Percentiles rank a stretch among this genome's conserved stretches.
Conservation (phyloP, 2,113 vertebrate species). For the Otis tarda region DNA sequence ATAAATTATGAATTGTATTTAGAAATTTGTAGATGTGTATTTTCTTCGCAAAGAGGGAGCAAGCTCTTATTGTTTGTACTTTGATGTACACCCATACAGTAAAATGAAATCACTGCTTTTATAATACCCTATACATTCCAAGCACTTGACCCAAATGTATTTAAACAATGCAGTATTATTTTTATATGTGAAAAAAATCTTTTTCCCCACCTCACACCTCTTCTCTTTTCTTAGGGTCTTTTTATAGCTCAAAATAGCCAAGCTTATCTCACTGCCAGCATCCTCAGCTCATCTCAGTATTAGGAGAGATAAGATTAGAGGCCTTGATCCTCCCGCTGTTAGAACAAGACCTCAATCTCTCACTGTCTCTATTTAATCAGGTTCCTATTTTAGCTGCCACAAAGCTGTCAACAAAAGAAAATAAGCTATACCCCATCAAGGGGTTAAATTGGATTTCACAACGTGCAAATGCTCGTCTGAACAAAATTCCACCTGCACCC, state of each 20-base stretch:
- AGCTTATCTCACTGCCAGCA: slow-evolving; percentile 68
- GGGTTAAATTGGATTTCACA: slow-evolving; percentile 96
- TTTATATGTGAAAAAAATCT: background rate
- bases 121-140: background rate
- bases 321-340: slow-evolving; percentile 92
- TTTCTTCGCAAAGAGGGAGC: slow-evolving; percentile 4
- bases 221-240: slow-evolving; percentile 35
- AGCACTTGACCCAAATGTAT: slow-evolving; percentile 33
- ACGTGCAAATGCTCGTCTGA: slow-evolving; percentile 81
- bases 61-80: background rate
- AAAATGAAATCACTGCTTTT: slow-evolving; percentile 2
- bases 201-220: background rate
- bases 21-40: background rate
- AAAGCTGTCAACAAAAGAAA: slow-evolving; percentile 96
- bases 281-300: slow-evolving; percentile 78
- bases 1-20: slow-evolving; percentile 48
- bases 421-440: slow-evolving; percentile 83
- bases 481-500: slow-evolving; percentile 87
- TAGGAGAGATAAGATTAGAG: slow-evolving; percentile 88
- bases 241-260: slow-evolving; percentile 59
- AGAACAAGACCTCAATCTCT: slow-evolving; percentile 99
- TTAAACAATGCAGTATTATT: background rate
- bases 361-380: slow-evolving; percentile 98
- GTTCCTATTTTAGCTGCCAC: slow-evolving; percentile 90
- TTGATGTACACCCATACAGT: background rate